Percentiles rank a stretch among this genome's conserved stretches.
phyloP scores from a whole-genome alignment of 2,797 vertebrate genomes.

The Zenarchopterus dispar region DNA sequence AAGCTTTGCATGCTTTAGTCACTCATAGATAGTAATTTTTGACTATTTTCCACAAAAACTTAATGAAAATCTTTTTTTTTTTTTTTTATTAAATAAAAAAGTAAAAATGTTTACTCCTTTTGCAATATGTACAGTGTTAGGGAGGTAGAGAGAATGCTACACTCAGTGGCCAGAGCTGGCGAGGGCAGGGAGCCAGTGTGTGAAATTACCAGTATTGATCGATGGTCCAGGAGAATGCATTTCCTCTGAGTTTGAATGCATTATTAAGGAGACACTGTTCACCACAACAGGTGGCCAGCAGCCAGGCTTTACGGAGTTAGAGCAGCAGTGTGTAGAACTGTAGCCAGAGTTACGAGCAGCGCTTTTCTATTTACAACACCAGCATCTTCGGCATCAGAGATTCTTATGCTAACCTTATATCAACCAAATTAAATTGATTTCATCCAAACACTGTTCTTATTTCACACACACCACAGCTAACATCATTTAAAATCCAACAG shows the following conservation, averaged over 20 bases:
- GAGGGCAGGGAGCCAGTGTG: slow-evolving; percentile 49
- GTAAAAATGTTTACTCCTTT: no score
- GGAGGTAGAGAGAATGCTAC: background rate
- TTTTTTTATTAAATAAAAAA: no score
- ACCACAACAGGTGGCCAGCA: slow-evolving; percentile 66
- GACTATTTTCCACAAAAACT: no score
- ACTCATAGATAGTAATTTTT: no score
- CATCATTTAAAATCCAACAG: slow-evolving; percentile 59
- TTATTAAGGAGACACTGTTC: slow-evolving; percentile 63
- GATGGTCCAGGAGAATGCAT: slow-evolving; percentile 49
- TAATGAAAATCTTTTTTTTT: no score
- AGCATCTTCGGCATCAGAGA: slow-evolving; percentile 30
- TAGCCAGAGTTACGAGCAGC: slow-evolving; percentile 29
- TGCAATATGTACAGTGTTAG: no score
- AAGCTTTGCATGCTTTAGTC: no score
- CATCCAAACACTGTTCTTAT: slow-evolving; percentile 65
- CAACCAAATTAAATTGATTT: slow-evolving; percentile 38
- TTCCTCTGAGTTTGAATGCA: slow-evolving; percentile 58
- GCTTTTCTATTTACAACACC: slow-evolving; percentile 39
- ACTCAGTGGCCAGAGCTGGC: slow-evolving; percentile 12
- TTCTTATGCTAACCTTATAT: slow-evolving; percentile 34
- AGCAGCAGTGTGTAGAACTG: background rate
- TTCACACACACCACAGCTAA: slow-evolving; percentile 58
- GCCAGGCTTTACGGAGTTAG: slow-evolving; percentile 10
- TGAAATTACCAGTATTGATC: slow-evolving; percentile 78